Conservation (phyloP, 2,888 invertebrate species). For the Caenorhabditis uteleia region DNA sequence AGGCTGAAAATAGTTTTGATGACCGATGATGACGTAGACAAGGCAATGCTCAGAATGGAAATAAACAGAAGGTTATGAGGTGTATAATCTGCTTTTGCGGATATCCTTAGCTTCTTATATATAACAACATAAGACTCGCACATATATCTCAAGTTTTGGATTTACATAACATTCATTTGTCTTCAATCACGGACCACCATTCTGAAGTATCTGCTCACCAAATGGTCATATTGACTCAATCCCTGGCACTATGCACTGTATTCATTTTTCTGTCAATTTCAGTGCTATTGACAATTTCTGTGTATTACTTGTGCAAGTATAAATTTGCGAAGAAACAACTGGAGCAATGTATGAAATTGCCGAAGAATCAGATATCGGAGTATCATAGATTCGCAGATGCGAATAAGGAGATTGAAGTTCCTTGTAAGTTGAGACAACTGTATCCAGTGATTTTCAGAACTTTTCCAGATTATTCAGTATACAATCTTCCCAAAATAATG, state of each 20-base stretch:
- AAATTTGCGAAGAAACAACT: conserved; percentile 15
- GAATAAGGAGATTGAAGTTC: conserved; percentile 13
- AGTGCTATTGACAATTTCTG: conserved; percentile 16
- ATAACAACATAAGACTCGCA: too few species aligned
- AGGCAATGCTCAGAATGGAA: too few species aligned
- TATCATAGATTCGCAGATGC: conserved; percentile 9
- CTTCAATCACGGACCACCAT: too few species aligned
- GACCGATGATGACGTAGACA: too few species aligned
- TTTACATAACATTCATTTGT: too few species aligned
- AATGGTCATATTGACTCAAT: conserved; percentile 24
- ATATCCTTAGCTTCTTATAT: too few species aligned
- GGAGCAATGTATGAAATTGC: conserved; percentile 2
- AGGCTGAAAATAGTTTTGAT: too few species aligned
- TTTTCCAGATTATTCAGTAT: conserved; percentile 18
- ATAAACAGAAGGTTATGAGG: too few species aligned
- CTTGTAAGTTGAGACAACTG: conserved; percentile 12
- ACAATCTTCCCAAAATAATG: conserved; percentile 19
- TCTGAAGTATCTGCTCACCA: too few species aligned
- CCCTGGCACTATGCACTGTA: conserved; percentile 27
- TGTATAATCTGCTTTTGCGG: too few species aligned
- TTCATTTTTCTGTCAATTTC: conserved; percentile 29
- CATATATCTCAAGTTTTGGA: too few species aligned
- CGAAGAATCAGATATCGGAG: too few species aligned
- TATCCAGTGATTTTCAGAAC: background rate
- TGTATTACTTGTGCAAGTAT: conserved; percentile 29